Evolutionary conservation across 2,113 vertebrate genomes (phyloP).

Genomic region (Otocyon megalotis): DNA sequence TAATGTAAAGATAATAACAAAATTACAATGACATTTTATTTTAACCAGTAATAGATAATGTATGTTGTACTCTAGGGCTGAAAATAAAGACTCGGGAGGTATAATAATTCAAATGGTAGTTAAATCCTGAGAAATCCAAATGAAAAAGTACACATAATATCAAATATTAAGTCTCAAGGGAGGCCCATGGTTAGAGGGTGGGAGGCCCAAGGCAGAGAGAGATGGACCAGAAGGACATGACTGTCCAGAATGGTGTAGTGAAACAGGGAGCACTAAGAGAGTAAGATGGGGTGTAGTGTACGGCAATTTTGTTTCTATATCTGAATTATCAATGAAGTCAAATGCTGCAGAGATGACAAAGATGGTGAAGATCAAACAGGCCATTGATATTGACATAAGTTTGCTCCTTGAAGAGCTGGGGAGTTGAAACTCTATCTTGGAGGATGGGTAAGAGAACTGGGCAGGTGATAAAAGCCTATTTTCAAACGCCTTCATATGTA

Average conservation of each 20-base stretch:
- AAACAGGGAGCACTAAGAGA: background rate
- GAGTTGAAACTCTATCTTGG: background rate
- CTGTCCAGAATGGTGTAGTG: background rate
- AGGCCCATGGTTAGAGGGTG: background rate
- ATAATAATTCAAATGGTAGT: background rate
- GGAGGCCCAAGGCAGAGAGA: background rate
- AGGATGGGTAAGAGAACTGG: background rate
- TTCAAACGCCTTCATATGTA: background rate
- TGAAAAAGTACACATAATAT: background rate
- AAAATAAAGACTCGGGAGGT: conserved; percentile 52
- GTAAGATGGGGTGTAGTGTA: no score
- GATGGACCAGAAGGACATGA: background rate
- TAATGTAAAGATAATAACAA: background rate
- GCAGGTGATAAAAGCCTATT: background rate
- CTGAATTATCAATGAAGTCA: background rate
- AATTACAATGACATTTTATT: conserved; percentile 33
- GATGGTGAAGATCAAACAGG: background rate
- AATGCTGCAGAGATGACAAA: background rate
- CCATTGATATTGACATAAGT: background rate
- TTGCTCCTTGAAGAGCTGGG: background rate
- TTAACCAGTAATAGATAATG: conserved; percentile 49
- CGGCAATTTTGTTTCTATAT: background rate
- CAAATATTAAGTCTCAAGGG: background rate
- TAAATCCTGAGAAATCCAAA: conserved; percentile 28
- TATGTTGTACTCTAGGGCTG: background rate